These are phyloP conservation scores for Calycopis cecrops DNA, from an alignment of 1,140 invertebrate species.

Conservation along the genomic window DNA sequence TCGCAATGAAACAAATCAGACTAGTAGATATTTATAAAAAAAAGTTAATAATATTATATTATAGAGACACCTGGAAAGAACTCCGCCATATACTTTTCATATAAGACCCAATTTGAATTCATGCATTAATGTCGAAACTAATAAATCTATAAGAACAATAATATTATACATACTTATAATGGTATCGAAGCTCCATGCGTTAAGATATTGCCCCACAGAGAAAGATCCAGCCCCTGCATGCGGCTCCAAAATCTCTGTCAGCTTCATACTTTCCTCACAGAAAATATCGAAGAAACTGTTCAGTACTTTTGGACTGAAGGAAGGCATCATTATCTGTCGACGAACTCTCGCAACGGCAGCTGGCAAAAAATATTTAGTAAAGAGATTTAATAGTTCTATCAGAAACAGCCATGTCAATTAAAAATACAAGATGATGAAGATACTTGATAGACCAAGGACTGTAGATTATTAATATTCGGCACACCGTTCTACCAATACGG, in stretches of 20 bases:
- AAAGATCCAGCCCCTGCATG: not conserved
- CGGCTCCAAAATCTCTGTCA: not conserved
- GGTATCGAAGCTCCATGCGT: not conserved
- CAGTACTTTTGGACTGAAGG: not conserved
- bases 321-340: not conserved
- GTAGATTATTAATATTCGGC: not conserved
- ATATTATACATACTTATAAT: not conserved
- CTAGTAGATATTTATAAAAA: too few species aligned
- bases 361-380: constrained; percentile 6
- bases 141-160: too few species aligned
- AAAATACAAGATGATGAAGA: not conserved
- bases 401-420: constrained; percentile 1
- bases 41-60: too few species aligned
- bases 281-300: constrained; percentile 5
- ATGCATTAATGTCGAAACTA: too few species aligned
- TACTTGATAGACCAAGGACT: not conserved
- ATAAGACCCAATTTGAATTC: too few species aligned
- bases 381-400: not conserved
- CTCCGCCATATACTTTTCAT: too few species aligned
- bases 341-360: not conserved
- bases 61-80: too few species aligned
- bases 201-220: not conserved
- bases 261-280: not conserved
- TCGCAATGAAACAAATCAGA: too few species aligned
- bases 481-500: not conserved